Base-by-base conservation (phyloP, 2,797 vertebrate species). In the Microchirus variegatus region DNA sequence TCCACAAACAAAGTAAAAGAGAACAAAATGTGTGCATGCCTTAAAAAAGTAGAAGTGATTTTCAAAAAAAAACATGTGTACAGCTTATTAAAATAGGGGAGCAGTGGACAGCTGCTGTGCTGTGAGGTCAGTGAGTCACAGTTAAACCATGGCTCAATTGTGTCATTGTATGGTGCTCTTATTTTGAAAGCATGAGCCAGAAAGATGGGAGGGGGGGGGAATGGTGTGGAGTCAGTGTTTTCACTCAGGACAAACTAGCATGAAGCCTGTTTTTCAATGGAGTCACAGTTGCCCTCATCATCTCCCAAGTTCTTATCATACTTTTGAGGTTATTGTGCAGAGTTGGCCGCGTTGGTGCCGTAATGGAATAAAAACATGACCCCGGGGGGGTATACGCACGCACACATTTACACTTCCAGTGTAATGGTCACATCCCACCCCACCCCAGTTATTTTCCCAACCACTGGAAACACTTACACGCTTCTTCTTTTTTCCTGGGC, bases 361-460 rank as follows among this genome's bases (percentile, higher is more conserved):
- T 67, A 77, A 74, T 75, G 73, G 63, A 83, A 85, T 48, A 70
- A 77, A 88, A 89, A 84, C 78, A 62, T 13, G 54, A 77, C 75
- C 67, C 65, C n/a, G n/a, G n/a, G 37, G 40, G 80, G 80, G 78
- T 85, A 63, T 37, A 40, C 19, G n/a, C 55, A 58, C 74, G 80
- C 55, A 59, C 62, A 77, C 51, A 68, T 64, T 69, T 67, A 70
- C 77, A 77, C 70, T 84, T 75, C 59, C 70, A 67, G 59, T 35
- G 54, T 79, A 75, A 85, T 75, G 68, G 83, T 70, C 67, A 63
- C 59, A 63, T 15, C 44, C 44, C 68, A 80, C 78, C 79, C 59
- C 77, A 67, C 71, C 78, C 73, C 56, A 55, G 74, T 79, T 65
- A 78, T 77, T 83, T 80, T 53, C 76, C 55, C 53, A 60, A 69